Base-by-base conservation (phyloP, 1,140 invertebrate genomes). In the Diorhabda elongata region DNA sequence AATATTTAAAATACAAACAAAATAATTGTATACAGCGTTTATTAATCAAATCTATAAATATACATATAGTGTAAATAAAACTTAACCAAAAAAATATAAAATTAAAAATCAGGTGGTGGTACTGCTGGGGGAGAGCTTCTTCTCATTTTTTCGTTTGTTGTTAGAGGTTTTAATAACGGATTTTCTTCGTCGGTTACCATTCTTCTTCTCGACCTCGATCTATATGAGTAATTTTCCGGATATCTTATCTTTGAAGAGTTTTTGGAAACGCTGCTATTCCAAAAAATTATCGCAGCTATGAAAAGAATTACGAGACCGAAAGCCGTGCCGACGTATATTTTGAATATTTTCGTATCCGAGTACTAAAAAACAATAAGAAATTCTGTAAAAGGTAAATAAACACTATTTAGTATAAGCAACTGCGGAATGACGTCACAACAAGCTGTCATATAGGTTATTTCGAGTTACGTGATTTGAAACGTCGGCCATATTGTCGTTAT, bases 51-150 rank as follows among this genome's bases (percentile, higher is more conserved):
- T 52, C 47, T 52, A 26, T 26, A 52, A 3, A 3, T 3, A 52
- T 52, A 52, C 6, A 52, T 26, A 26, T 56, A 26, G 8, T 59
- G 41, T 59, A 11, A 26, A 59, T 59, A 42, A 11, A 11, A 11
- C n/a, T 59, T 42, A 59, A 59, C 3, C 26, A 66, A 42, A 26
- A 56, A 42, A 41, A 42, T 43, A 43, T 62, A 7, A 62, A 42
- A 41, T 42, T 47, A 79, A 80, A 77, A 76, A 68, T 76, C 73
- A 6, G 71, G 68, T 4, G 76, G 73, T 11, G 76, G 76, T 44
- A 73, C 58, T 59, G 70, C 67, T n/a, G 75, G 76, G 5, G 74
- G 73, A 5, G 61, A 43, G 70, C 66, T 67, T 64, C 41, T 41
- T 44, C 64, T 44, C 7, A 43, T 47, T 52, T 65, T 66, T 57